Percentiles rank a stretch among this genome's conserved stretches.
Conservation (phyloP, 2,797 vertebrate genomes). For the Sebastes miniatus region DNA sequence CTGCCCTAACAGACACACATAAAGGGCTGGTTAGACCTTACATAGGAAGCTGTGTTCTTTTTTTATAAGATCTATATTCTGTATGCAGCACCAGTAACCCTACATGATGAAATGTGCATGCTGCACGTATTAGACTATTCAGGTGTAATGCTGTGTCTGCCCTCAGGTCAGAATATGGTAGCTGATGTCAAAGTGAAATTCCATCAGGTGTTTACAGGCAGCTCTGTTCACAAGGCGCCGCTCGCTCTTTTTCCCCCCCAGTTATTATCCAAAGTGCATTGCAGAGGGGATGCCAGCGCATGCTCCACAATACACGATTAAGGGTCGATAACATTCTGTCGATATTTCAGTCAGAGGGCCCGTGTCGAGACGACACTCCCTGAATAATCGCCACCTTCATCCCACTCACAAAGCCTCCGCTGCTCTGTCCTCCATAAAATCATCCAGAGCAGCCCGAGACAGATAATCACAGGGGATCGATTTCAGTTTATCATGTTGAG, state of each 20-base stretch:
- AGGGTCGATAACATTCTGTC: constrained; percentile 39
- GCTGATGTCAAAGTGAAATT: constrained; percentile 33
- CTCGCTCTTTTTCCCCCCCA: constrained; percentile 1
- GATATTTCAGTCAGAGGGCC: constrained; percentile 53
- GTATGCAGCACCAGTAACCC: neutral
- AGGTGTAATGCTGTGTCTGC: neutral
- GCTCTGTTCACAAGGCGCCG: constrained; percentile 8
- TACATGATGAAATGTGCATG: constrained; percentile 12
- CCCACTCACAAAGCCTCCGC: constrained; percentile 29
- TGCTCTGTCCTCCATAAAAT: constrained; percentile 24
- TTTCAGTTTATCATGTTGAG: constrained; percentile 50
- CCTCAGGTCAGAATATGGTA: constrained; percentile 11
- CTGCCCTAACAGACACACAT: neutral
- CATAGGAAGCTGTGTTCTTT: neutral
- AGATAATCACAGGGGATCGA: constrained; percentile 54
- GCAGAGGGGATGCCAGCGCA: neutral
- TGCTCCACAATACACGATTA: constrained; percentile 35
- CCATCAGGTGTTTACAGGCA: constrained; percentile 32
- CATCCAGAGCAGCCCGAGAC: constrained; percentile 27
- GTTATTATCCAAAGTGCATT: constrained; percentile 49
- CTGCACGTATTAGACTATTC: neutral
- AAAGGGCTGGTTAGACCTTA: neutral
- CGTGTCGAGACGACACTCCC: constrained; percentile 20
- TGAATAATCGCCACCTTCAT: constrained; percentile 53
- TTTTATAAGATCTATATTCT: neutral